phyloP scores from a whole-genome alignment of 2,797 vertebrate genomes.

The Myiothlypis chrysogaster region DNA sequence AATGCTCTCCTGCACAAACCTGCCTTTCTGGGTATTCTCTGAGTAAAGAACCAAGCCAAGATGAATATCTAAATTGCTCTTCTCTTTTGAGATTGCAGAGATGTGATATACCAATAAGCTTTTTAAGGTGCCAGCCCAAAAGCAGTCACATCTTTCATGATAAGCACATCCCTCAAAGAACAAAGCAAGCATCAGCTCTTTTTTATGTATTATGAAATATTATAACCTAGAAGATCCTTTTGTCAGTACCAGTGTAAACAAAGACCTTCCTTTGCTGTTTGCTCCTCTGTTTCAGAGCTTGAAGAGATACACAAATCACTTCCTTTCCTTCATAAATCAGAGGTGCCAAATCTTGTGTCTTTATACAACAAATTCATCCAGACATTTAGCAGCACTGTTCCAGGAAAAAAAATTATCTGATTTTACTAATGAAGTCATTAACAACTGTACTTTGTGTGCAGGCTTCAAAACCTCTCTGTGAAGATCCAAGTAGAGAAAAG shows the following conservation, averaged over 20 bases:
- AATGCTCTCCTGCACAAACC: background rate
- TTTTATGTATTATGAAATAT: background rate
- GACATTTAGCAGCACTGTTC: background rate
- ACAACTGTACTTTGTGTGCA: background rate
- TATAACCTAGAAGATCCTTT: background rate
- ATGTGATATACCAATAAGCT: background rate
- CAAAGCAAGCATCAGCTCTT: conserved; percentile 22
- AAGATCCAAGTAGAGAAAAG: background rate
- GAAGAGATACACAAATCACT: background rate
- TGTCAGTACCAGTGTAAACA: background rate
- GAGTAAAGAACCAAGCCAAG: background rate
- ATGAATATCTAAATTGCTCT: conserved; percentile 28
- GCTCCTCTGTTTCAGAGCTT: background rate
- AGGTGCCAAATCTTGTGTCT: background rate
- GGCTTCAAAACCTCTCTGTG: background rate
- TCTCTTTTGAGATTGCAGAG: conserved; percentile 8
- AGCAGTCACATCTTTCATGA: background rate
- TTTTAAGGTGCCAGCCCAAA: background rate
- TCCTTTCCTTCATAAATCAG: background rate
- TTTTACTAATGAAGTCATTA: conserved; percentile 3
- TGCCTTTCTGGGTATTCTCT: background rate
- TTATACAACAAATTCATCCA: background rate
- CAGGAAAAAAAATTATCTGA: background rate
- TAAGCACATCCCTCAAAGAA: background rate
- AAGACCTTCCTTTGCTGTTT: background rate